Evolutionary conservation across 2,797 vertebrate genomes (phyloP).

Genomic region (Limosa lapponica): DNA sequence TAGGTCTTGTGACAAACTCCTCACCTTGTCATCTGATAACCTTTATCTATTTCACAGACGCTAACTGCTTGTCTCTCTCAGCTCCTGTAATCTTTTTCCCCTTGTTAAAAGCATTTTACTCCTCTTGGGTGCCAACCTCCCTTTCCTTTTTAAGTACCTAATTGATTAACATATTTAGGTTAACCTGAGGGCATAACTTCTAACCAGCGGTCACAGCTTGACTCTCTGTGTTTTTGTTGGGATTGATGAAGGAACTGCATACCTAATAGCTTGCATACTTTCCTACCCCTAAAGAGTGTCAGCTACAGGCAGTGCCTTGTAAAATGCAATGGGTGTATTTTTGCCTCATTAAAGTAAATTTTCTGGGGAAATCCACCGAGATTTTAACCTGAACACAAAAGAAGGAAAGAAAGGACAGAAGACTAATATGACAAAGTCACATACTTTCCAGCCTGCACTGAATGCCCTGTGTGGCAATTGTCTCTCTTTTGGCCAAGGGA

Average conservation of each 20-base stretch:
- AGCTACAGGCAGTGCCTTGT: neutral
- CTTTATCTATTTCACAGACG: neutral
- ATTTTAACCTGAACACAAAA: neutral
- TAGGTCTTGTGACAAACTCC: neutral
- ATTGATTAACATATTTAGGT: neutral
- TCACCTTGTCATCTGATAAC: neutral
- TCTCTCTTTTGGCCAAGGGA: neutral
- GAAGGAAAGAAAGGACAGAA: neutral
- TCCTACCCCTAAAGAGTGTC: neutral
- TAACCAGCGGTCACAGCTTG: neutral
- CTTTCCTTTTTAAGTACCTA: neutral
- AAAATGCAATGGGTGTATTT: neutral
- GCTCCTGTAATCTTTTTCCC: neutral
- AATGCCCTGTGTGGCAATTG: neutral
- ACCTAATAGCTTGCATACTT: neutral
- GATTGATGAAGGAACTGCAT: neutral
- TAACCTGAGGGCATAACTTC: neutral
- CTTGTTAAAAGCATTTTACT: neutral
- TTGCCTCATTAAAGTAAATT: neutral
- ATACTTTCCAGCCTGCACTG: neutral
- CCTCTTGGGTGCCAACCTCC: neutral
- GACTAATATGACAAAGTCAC: neutral
- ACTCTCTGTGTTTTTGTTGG: neutral
- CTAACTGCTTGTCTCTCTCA: neutral
- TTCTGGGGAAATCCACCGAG: neutral